phyloP scores from a whole-genome alignment of 2,797 vertebrate species.

The Peromyscus attwateri region DNA sequence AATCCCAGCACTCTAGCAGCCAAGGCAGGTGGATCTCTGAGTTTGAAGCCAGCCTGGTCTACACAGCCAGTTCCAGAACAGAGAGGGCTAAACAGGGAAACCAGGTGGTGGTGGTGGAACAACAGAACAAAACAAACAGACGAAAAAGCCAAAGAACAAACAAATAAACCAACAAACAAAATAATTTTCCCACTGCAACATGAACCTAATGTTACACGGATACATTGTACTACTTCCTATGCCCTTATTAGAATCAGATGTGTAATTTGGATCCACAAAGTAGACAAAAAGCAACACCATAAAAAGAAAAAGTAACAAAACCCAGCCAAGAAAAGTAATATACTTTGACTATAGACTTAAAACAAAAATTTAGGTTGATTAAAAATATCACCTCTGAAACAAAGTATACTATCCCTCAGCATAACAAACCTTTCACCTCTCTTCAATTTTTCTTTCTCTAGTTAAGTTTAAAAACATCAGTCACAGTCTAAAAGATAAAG shows the following conservation, averaged over 20 bases:
- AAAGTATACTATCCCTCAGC: conserved; percentile 36
- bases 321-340: not conserved
- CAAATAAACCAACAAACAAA: not conserved
- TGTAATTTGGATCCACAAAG: conserved; percentile 24
- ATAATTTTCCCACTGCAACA: not conserved
- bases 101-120: not conserved
- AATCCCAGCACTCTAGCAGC: not conserved
- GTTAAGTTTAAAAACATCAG: conserved; percentile 37
- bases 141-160: not conserved
- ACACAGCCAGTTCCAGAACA: not conserved
- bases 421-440: conserved; percentile 12
- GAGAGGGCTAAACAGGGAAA: not conserved
- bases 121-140: not conserved
- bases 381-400: conserved; percentile 33
- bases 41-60: not conserved
- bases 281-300: not conserved
- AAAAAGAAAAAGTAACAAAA: conserved; percentile 54
- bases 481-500: conserved; percentile 45
- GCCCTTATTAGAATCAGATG: conserved; percentile 49
- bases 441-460: not conserved
- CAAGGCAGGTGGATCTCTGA: not conserved
- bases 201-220: conserved; percentile 19
- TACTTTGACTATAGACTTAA: conserved; percentile 5
- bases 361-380: not conserved
- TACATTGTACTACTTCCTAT: conserved; percentile 20